phyloP scores from a whole-genome alignment of 2,113 vertebrate species.

The Heteronetta atricapilla region DNA sequence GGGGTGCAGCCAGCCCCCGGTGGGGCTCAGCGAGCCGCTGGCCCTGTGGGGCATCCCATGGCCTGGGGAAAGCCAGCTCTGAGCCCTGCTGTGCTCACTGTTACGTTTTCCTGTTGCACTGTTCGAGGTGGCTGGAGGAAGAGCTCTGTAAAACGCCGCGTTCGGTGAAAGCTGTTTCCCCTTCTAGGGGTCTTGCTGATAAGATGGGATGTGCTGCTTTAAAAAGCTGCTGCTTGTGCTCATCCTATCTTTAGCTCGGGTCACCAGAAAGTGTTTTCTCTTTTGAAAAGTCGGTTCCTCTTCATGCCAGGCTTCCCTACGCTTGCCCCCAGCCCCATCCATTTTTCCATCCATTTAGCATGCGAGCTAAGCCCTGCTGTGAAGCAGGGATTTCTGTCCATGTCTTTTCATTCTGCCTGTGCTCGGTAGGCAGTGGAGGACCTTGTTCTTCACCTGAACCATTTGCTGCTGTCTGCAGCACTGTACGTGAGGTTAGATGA shows the following conservation, averaged over 20 bases:
- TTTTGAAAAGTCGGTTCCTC: background rate
- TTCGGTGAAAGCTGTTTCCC: background rate
- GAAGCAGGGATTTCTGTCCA: rapidly evolving
- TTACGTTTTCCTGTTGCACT: background rate
- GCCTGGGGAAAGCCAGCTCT: background rate
- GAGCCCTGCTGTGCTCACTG: no score
- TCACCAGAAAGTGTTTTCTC: background rate
- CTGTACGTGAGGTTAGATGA: rapidly evolving
- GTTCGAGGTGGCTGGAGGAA: background rate
- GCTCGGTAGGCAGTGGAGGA: rapidly evolving
- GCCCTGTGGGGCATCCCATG: background rate
- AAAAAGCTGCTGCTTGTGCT: background rate
- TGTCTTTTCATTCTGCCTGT: background rate
- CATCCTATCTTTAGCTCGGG: constrained; percentile 51
- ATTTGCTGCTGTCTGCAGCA: background rate
- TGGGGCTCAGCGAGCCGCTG: rapidly evolving
- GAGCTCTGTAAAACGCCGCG: rapidly evolving
- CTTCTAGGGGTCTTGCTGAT: background rate
- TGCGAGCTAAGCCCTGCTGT: background rate
- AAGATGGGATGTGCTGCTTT: constrained; percentile 10
- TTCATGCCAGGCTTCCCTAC: background rate
- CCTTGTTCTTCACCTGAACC: background rate
- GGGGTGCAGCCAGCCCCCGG: background rate
- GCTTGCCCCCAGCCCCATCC: rapidly evolving
- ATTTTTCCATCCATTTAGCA: background rate